Base-by-base conservation (phyloP, 2,888 invertebrate species). In the Cryptus viduatorius region DNA sequence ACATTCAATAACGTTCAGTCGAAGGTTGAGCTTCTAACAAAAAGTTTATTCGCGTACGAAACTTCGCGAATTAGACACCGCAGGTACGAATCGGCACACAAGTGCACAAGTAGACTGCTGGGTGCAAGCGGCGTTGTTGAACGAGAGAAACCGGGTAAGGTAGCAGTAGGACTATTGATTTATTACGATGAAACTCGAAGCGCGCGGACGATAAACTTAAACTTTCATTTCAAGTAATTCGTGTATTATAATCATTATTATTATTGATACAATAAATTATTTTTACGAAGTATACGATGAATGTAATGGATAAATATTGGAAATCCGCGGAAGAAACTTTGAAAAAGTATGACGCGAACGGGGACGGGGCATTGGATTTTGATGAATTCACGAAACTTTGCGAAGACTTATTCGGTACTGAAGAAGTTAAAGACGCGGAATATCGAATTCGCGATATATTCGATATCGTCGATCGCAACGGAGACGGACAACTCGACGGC, bases 381-480 rank as follows among this genome's bases (percentile, higher is more conserved):
- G 78, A 82, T 0, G 90, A 90, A 61, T 92, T 92, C 83, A 86
- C 79, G n/a, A 76, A 64, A n/a, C 84, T 91, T 7, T 92, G 92
- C 50, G 59, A 56, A 4, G 79, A 86, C 50, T 37, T 92, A 0
- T 92, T 92, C 80, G 87, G 84, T 0, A 29, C 42, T 7, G 81
- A 89, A 1, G 90, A 92, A 69, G 77, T 90, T 42, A 68, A 87
- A 0, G 72, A 86, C 12, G 82, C 96, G 0, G 95, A 96, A 79
- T 95, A 96, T 73, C 95, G 96, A 86, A 94, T 97, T 64, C 94
- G 95, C 71, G 96, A 97, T 90, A 96, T 97, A 89, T 98, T 98
- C 94, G 94, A 95, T 84, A 96, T 97, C 73, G 97, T 98, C 92
- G 98, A 98, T 93, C 95, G 94, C 86, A 96, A 98, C 89, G 94